Evolutionary conservation across 2,888 invertebrate species (phyloP), one percentile per base, ranked within the genome.

Genomic region (Orthonychiurus folsomi): DNA sequence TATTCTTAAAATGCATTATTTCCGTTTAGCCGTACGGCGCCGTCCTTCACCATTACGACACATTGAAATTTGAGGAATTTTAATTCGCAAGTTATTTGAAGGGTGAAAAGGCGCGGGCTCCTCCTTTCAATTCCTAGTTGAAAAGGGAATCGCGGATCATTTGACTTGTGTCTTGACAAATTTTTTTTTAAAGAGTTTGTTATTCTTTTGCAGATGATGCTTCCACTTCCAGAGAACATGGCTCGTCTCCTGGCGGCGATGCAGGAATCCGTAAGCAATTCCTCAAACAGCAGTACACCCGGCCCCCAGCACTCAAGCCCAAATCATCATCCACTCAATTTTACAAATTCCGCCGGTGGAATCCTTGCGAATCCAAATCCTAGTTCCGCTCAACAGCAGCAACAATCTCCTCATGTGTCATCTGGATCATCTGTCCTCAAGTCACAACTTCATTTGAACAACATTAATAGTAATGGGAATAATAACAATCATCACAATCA

Each of bases 241-340:
- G 67, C 71, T 37, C 63, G 72, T 62, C 66, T 72, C 48, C 66
- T 70, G 68, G 71, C 70, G 53, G 71, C 69, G 15, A 71, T 72
- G 70, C 72, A 72, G 64, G 72, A 72, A 65, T 70, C 72, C 56
- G 69, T 70, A 50, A 64, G 64, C 63, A 65, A 67, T 61, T 70
- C 68, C 2, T 27, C 52, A n/a, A 28, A 53, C 9, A 27, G 56
- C n/a, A 24, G 27, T 50, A n/a, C 18, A 12, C 3, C 5, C 9
- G 20, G 9, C 20, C 52, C 24, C 5, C 52, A 23, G 5, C 9
- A 12, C 5, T 12, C 9, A 9, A 9, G 61, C 37, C 64, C 66
- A 37, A 62, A 64, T 60, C 62, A 63, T 50, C 57, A 61, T 52
- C 53, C 61, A 23, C 66, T 65, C 56, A 66, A 63, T 37, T 37